Percentiles rank a stretch among this genome's conserved stretches.
phyloP scores from a whole-genome alignment of 2,888 invertebrate species.

The Eremobia ochroleuca region DNA sequence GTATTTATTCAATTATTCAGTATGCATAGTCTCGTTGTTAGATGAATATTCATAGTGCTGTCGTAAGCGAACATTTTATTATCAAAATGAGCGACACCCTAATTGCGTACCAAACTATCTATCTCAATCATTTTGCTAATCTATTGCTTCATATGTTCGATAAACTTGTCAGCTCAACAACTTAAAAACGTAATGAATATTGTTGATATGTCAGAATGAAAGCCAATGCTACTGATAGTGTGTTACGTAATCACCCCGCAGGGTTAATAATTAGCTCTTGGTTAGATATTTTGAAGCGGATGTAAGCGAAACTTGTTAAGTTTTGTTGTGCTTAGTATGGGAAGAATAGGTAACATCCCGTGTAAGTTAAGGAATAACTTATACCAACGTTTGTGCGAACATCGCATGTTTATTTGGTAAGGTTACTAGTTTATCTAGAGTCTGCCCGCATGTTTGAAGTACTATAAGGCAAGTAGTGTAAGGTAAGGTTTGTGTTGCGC shows the following conservation, averaged over 20 bases:
- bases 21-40: slow-evolving; percentile 27
- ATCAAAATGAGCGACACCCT: not conserved
- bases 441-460: not conserved
- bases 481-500: no score
- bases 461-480: no score
- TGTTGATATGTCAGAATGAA: no score
- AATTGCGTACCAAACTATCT: not conserved
- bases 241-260: no score
- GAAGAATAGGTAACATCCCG: not conserved
- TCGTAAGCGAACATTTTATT: slow-evolving; percentile 14
- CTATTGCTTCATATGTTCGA: no score
- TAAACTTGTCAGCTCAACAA: no score
- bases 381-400: not conserved
- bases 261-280: slow-evolving; percentile 11
- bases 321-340: slow-evolving; percentile 4
- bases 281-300: not conserved
- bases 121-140: no score
- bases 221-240: no score
- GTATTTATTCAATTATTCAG: slow-evolving; percentile 38
- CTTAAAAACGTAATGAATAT: no score
- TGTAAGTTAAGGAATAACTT: not conserved
- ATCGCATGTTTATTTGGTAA: no score
- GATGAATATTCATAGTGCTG: slow-evolving; percentile 49
- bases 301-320: not conserved
- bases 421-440: not conserved